Base-by-base conservation (phyloP, 2,888 invertebrate species). In the Thysanoteuthis rhombus region DNA sequence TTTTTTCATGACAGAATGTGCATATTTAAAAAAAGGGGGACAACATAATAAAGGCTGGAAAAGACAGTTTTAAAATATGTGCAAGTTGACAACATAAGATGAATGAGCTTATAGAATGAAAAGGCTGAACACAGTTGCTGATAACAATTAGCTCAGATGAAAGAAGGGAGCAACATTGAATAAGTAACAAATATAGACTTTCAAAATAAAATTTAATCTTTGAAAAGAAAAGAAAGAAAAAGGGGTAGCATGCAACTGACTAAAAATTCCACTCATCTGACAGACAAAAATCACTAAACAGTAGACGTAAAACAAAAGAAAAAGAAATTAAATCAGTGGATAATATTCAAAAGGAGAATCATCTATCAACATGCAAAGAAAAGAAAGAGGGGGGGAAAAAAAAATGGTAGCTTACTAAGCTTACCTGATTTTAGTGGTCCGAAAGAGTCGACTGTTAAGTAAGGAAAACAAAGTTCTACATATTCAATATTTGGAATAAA, bases 381-480 rank as follows among this genome's bases (percentile, higher is more conserved):
- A 75, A 75, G 0, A n/a, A 75, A 75, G 16, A 75, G 0, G n/a
- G 12, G n/a, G n/a, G n/a, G 1, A 36, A 16, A 92, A n/a, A 16
- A 92, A n/a, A 16, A 90, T 90, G 42, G 40, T 92, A 92, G 40
- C 92, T 40, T 5, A 40, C 92, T 92, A 92, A 92, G 92, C 93
- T 93, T 93, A 93, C 93, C 93, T 58, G 92, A 52, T 45, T 93
- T 93, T n/a, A 89, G 89, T n/a, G 92, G 92, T 93, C 93, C 93
- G 92, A 92, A 93, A 45, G 93, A 58, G 93, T 58, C 10, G 93
- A 93, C 93, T 93, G 93, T 58, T 38, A 58, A 93, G 93, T 45
- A 93, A 93, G 75, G 75, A 75, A 58, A 93, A 93, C 39, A 75
- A 52, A 58, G 39, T 92, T 45, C 45, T 92, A 92, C 40, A 42